These are phyloP conservation scores for Zaprionus ghesquierei DNA, from an alignment of 1,140 invertebrate genomes.

Conservation along the genomic window DNA sequence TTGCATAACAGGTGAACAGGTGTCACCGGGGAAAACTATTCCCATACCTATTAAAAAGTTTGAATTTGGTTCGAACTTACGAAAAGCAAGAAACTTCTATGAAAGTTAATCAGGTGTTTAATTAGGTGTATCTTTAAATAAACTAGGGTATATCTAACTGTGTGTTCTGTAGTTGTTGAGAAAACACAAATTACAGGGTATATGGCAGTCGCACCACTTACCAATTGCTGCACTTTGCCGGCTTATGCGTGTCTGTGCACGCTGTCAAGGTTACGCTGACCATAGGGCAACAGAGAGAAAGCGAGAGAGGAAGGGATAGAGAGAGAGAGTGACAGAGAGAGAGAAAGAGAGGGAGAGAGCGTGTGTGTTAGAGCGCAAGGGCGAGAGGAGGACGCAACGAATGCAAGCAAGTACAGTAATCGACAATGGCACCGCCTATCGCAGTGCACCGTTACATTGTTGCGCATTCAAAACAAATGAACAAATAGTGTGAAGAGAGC, in stretches of 20 bases:
- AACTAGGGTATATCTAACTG: too few relatives aligned
- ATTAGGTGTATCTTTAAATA: too few relatives aligned
- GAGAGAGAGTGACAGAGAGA: conserved; percentile 2
- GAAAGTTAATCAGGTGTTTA: too few relatives aligned
- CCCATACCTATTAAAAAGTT: too few relatives aligned
- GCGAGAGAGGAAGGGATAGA: conserved; percentile 13
- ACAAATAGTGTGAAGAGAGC: conserved; percentile 20
- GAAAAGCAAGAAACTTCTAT: too few relatives aligned
- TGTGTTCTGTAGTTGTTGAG: too few relatives aligned
- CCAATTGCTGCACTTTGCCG: conserved; percentile 9
- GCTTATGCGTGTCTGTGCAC: conserved; percentile 46
- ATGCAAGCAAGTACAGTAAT: conserved; percentile 37
- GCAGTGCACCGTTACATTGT: conserved; percentile 38
- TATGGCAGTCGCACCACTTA: background rate
- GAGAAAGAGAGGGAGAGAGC: conserved; percentile 13
- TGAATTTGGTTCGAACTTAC: too few relatives aligned
- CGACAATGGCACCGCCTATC: conserved; percentile 19
- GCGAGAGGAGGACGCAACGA: background rate
- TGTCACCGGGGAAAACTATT: too few relatives aligned
- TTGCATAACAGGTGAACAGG: too few relatives aligned
- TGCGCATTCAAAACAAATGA: conserved; percentile 48
- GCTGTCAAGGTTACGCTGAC: conserved; percentile 51
- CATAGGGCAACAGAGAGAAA: background rate
- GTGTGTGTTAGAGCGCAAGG: conserved; percentile 15
- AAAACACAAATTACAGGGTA: background rate